Conservation (phyloP, 2,797 vertebrate species). For the Hoplostethus atlanticus region DNA sequence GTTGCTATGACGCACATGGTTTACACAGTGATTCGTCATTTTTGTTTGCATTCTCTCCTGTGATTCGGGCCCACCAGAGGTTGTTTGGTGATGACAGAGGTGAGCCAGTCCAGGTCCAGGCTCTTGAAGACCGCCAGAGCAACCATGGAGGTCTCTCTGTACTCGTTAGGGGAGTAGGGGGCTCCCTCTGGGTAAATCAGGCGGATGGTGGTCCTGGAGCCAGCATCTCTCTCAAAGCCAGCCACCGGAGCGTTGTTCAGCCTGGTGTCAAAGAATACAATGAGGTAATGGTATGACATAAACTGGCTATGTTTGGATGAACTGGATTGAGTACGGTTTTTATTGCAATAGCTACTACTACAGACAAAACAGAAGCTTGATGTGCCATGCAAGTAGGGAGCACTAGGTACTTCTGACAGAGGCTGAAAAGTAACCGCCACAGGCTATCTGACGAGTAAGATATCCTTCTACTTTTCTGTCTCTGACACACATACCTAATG, state of each 20-base stretch:
- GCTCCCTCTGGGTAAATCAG: slow-evolving; percentile 87
- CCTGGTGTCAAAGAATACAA: slow-evolving; percentile 56
- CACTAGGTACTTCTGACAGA: too few species aligned
- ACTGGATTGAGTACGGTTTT: neutral
- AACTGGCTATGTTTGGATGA: neutral
- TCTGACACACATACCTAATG: slow-evolving; percentile 75
- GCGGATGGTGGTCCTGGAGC: slow-evolving; percentile 85
- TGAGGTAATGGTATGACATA: neutral
- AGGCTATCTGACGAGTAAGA: neutral
- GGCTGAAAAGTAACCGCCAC: neutral
- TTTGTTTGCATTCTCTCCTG: slow-evolving; percentile 26
- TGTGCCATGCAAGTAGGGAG: neutral
- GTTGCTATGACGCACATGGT: slow-evolving; percentile 9
- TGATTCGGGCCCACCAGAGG: slow-evolving; percentile 77
- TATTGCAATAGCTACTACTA: too few species aligned
- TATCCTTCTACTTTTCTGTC: neutral
- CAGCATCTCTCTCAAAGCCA: slow-evolving; percentile 83
- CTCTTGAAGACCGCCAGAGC: slow-evolving; percentile 85
- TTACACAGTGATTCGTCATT: slow-evolving; percentile 37
- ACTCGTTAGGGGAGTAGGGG: slow-evolving; percentile 75
- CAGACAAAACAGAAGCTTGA: too few species aligned
- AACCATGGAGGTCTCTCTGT: slow-evolving; percentile 76
- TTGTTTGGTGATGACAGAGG: slow-evolving; percentile 81
- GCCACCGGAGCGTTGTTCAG: slow-evolving; percentile 86
- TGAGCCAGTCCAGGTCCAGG: slow-evolving; percentile 86